Evolutionary conservation across 2,113 vertebrate genomes (phyloP), one percentile per base, ranked within the genome.

Genomic region (Oryzias javanicus): DNA sequence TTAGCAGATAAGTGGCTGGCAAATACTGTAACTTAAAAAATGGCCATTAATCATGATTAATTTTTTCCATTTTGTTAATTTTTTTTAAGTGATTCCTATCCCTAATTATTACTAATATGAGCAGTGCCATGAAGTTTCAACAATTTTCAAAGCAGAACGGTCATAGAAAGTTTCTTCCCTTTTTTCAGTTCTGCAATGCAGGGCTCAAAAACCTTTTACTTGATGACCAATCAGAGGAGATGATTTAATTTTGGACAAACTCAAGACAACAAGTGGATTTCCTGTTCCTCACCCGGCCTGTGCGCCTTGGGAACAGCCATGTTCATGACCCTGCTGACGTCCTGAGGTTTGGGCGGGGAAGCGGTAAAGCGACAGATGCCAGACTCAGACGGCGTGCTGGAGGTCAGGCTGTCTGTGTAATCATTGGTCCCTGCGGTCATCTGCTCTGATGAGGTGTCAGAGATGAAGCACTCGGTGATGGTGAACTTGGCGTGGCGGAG

Each of bases 391-490:
- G 96, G 96, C 25, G 97, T 98, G 92, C 96, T 99, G 88, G 97
- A 99, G 74, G 97, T 95, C 84, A 99, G 88, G 83, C 97, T 99
- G 93, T 99, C 97, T 3, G 96, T 98, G 92, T 99, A 99, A 83
- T 99, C 97, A 8, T 99, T 99, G 84, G 96, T 99, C 90, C 97
- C 97, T 78, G 97, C 97, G 49, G 96, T 98, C 90, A 99, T 91
- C 91, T 99, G 97, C 79, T 98, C 97, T 0, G 96, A 98, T 0
- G 97, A 99, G 0, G 97, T 99, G 91, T 99, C 97, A 1, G 97
- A 99, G 77, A 99, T 98, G 94, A 99, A 99, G 93, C 97, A 99
- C 78, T 99, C 97, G 0, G 97, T 99, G 91, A 99, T 98, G 90
- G 96, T 98, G 94, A 99, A 99, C 92, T 98, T 99, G 87, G 97